Evolutionary conservation across 2,888 invertebrate species (phyloP), one percentile per base, ranked within the genome.

Genomic region (Hoplodrina ambigua): DNA sequence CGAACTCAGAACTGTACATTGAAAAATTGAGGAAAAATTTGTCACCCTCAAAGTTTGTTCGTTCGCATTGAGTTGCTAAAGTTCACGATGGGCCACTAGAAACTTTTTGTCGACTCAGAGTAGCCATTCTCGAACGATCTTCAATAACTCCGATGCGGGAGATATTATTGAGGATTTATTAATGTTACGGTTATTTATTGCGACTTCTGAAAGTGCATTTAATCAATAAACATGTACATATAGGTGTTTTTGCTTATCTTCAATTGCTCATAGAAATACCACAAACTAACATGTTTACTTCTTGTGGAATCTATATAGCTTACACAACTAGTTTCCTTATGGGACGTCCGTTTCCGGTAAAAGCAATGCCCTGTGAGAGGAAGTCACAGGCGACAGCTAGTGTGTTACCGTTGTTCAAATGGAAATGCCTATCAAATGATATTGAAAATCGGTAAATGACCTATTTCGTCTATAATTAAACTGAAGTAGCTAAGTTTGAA

Each of bases 1-100:
- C 44, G 66, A 72, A 74, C 65, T 78, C 65, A 33, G 55, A 58
- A 71, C 69, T 57, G 57, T 78, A 80, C 71, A 73, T 79, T 75
- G 80, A 80, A 84, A 83, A 84, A 84, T 76, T 84, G 80, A 78
- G 74, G 75, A 71, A 80, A 79, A 84, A 82, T 80, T 81, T 84
- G 77, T 83, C 78, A 83, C 75, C 74, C 77, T 78, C 76, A 71
- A 79, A 81, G 76, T 81, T 75, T 77, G 72, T 75, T 82, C 78
- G 71, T 75, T 84, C 82, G 63, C 69, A 82, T 80, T 72, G 77
- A 81, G 71, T 78, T 78, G 69, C 72, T 66, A 57, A 73, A 82
- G 71, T 82, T 79, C 65, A 58, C 69, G 70, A 64, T 62, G 57
- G 56, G 74, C 69, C 50, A 62, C 59, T 65, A 69, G 19, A 19